Evolutionary conservation across 1,140 invertebrate genomes (phyloP).

Genomic region (Gonatopus flavifemur): DNA sequence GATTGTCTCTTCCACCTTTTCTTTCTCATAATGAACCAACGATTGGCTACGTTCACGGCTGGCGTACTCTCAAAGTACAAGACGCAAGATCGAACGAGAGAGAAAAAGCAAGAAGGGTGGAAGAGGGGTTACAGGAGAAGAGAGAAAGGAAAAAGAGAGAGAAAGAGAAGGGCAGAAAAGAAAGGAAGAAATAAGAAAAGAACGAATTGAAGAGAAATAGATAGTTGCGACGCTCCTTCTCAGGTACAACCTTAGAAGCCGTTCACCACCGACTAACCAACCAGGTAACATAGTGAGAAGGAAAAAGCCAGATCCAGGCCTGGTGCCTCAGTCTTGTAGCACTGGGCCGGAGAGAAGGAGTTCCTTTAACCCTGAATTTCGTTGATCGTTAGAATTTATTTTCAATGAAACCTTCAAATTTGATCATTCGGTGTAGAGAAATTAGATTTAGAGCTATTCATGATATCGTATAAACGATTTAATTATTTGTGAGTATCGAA

Average conservation of each 20-base stretch:
- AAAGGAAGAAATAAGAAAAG: background rate
- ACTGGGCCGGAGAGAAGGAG: conserved; percentile 55
- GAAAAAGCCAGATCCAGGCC: conserved; percentile 22
- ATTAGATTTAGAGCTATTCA: too few species aligned
- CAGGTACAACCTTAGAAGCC: conserved; percentile 43
- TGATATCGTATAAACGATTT: too few species aligned
- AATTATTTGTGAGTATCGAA: too few species aligned
- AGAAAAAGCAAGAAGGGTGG: background rate
- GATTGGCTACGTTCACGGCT: conserved; percentile 29
- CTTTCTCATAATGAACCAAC: too few species aligned
- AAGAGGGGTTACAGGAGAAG: too few species aligned
- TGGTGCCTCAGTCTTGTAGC: conserved; percentile 48
- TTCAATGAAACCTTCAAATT: too few species aligned
- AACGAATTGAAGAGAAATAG: conserved; percentile 7
- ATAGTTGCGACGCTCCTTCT: conserved; percentile 21
- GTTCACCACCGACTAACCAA: too few species aligned
- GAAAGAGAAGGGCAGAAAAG: too few species aligned
- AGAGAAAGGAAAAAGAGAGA: too few species aligned
- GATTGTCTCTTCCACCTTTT: conserved; percentile 22
- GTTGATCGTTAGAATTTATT: too few species aligned
- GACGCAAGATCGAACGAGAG: conserved; percentile 1
- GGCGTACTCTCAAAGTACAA: too few species aligned
- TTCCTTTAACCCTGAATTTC: conserved; percentile 54
- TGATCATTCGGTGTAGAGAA: too few species aligned
- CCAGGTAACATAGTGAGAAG: conserved; percentile 33